Conservation (phyloP, 2,797 vertebrate species). For the Neostethus bicornis region DNA sequence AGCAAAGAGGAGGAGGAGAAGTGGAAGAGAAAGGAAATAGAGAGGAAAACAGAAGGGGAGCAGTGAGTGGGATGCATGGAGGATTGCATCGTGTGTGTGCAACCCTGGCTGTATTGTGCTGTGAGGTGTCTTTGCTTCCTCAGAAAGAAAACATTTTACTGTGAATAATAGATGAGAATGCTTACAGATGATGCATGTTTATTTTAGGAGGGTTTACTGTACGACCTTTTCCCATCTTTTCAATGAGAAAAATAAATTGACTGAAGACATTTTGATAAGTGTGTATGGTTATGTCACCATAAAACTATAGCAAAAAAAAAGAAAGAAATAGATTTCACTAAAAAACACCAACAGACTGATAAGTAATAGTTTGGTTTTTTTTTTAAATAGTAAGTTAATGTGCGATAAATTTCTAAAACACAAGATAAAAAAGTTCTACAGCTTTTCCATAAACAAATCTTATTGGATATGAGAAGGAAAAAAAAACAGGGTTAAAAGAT, state of each 20-base stretch:
- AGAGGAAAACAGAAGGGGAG: conserved; percentile 27
- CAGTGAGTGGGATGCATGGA: conserved; percentile 54
- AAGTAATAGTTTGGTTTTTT: too few relatives aligned
- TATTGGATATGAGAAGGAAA: too few relatives aligned
- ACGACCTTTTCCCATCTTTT: conserved; percentile 12
- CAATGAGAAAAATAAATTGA: conserved; percentile 12
- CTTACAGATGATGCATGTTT: conserved; percentile 32
- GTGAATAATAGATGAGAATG: conserved; percentile 59
- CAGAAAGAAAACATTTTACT: conserved; percentile 42
- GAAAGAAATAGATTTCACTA: not conserved
- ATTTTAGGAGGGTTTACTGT: conserved; percentile 31
- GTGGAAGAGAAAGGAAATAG: conserved; percentile 23
- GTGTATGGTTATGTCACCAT: too few relatives aligned
- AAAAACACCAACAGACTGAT: too few relatives aligned
- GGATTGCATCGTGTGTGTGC: conserved; percentile 50
- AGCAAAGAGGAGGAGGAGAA: conserved; percentile 22
- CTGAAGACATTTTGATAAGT: conserved; percentile 6
- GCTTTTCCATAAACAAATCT: too few relatives aligned
- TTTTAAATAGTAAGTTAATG: too few relatives aligned
- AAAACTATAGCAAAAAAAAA: too few relatives aligned
- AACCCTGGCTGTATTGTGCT: conserved; percentile 51
- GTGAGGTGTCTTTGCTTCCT: conserved; percentile 46
- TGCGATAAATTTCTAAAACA: too few relatives aligned
- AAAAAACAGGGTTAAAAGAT: too few relatives aligned
- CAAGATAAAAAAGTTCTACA: too few relatives aligned